These are phyloP conservation scores for Oreochromis aureus DNA, from an alignment of 2,113 vertebrate species.

Conservation along the genomic window DNA sequence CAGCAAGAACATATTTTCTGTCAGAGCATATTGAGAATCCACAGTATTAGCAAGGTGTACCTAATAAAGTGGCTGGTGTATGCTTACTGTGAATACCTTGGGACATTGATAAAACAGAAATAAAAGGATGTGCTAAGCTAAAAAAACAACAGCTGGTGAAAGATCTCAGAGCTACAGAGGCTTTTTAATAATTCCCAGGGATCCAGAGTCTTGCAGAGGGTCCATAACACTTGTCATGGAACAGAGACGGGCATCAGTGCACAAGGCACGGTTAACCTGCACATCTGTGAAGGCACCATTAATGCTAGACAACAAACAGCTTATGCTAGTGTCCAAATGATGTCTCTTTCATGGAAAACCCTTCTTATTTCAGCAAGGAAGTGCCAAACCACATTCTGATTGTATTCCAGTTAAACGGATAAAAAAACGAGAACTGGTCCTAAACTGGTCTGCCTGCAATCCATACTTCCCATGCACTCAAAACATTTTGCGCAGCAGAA, in stretches of 20 bases:
- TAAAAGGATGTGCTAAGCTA: not conserved
- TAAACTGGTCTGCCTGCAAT: not conserved
- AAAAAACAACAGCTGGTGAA: not conserved
- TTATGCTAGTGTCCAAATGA: not conserved
- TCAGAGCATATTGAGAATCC: not conserved
- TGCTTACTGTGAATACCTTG: not conserved
- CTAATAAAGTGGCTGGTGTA: not conserved
- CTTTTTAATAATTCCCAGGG: not conserved
- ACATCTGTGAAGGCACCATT: not conserved
- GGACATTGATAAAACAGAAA: not conserved
- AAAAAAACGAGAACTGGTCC: not conserved
- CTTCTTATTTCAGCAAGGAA: not conserved
- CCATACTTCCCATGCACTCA: not conserved
- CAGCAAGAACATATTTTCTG: not conserved
- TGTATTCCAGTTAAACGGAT: not conserved
- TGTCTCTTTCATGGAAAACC: not conserved
- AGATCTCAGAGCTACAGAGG: not conserved
- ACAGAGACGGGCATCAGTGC: rapidly evolving
- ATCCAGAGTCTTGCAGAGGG: not conserved
- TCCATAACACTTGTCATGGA: not conserved
- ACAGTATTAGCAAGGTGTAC: too few species aligned
- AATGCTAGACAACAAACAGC: not conserved
- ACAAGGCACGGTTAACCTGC: not conserved
- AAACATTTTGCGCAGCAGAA: not conserved
- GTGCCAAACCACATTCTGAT: not conserved